Evolutionary conservation across 1,140 invertebrate genomes (phyloP).

Genomic region (Brachionus sp.): DNA sequence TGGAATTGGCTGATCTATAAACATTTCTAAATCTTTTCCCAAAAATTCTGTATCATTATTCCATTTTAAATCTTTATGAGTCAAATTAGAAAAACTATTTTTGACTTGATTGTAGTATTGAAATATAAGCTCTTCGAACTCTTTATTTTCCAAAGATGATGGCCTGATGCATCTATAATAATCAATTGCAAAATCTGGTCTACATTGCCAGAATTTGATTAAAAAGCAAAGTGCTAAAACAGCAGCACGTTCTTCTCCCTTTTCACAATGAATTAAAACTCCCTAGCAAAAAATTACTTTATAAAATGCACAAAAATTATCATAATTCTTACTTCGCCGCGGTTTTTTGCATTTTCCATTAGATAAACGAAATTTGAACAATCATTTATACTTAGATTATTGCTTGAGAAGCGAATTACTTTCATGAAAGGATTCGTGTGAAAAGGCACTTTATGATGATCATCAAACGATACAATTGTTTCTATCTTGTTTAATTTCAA

Average conservation of each 20-base stretch:
- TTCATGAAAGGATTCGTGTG: conserved; percentile 17
- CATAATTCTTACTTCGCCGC: not conserved
- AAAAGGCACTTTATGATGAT: not conserved
- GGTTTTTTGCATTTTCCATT: conserved; percentile 12
- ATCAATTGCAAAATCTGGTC: conserved; percentile 27
- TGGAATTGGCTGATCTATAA: not conserved
- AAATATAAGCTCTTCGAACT: conserved; percentile 4
- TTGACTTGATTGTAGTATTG: conserved; percentile 2
- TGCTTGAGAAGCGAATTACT: not conserved
- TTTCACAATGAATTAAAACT: conserved; percentile 14
- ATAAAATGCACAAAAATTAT: not conserved
- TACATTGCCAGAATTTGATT: conserved; percentile 30
- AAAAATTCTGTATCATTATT: conserved; percentile 10
- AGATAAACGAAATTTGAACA: conserved; percentile 21
- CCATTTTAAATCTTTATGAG: conserved; percentile 30
- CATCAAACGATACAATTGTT: conserved; percentile 30
- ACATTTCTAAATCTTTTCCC: conserved; percentile 33
- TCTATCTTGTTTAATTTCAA: conserved; percentile 24
- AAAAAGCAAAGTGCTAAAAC: conserved; percentile 8
- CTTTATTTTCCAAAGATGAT: conserved; percentile 18
- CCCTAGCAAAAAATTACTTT: conserved; percentile 1
- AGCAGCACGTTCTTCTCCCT: conserved; percentile 33
- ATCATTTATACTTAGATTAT: not conserved
- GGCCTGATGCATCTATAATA: conserved; percentile 17
- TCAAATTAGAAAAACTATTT: not conserved